Base-by-base conservation (phyloP, 2,113 vertebrate genomes). In the Trogon melanurus region DNA sequence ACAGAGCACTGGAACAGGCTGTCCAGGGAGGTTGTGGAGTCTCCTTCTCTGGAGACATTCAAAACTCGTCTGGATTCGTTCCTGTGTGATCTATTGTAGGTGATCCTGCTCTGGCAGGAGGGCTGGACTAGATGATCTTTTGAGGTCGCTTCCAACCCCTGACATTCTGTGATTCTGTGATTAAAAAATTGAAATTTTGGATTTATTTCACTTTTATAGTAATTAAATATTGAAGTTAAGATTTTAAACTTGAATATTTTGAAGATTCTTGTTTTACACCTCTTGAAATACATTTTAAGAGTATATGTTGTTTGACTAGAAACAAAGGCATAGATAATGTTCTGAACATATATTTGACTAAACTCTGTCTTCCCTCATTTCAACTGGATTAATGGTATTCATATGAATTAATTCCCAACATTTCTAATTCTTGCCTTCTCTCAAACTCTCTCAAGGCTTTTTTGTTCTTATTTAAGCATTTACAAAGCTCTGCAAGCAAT, bases 331-430 rank as follows among this genome's bases (percentile, higher is more conserved):
- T 11, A 50, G 56, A 26, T 26, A 66, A 66, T 44, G 11, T 20
- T 79, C 15, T 38, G 26, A 61, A 78, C 0, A 1, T 27, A 6
- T 26, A 15, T 65, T 36, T 73, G 13, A 12, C 11, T 5, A 0
- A 36, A 16, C 4, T 82, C 32, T 64, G 6, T 57, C 20, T n/a
- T 87, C 9, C 2, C 3, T 26, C 3, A 34, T 73, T 72, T 84
- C 29, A 80, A 22, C 17, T 67, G 47, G 9, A 78, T 53, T 82
- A 61, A 85, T 30, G 13, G 7, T 29, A 45, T 61, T 85, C 0
- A 0, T 38, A 58, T 14, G 12, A 74, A 71, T 11, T 71, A 53
- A 79, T 75, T 79, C 10, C 41, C 5, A 6, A 11, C 18, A 51
- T 70, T 65, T 44, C 19, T 61, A 65, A 57, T 70, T 85, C 22